Percentiles rank a stretch among this genome's conserved stretches.
These are phyloP conservation scores for Oscheius sp. DNA, from an alignment of 2,888 invertebrate species.

Conservation along the genomic window DNA sequence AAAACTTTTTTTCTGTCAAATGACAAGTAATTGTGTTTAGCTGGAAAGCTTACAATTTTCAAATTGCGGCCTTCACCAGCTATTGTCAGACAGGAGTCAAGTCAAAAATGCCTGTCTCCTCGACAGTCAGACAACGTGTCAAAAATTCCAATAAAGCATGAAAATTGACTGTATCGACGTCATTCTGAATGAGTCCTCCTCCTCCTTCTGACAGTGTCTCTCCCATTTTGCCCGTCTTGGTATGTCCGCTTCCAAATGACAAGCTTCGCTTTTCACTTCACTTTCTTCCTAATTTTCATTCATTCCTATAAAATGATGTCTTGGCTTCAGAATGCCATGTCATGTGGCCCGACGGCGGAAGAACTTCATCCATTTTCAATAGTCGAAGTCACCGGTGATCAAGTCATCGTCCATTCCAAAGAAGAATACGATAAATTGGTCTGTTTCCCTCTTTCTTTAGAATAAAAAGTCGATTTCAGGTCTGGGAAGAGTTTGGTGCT, in stretches of 20 bases:
- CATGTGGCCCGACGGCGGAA: neutral
- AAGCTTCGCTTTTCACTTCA: neutral
- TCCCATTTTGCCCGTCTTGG: neutral
- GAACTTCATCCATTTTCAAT: neutral
- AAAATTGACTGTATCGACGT: too few relatives aligned
- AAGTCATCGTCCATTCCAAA: neutral
- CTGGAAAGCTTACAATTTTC: too few relatives aligned
- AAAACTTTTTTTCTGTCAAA: too few relatives aligned
- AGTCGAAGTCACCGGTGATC: neutral
- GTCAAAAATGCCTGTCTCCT: too few relatives aligned
- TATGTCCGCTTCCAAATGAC: too few relatives aligned
- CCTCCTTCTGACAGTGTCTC: neutral
- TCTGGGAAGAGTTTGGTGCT: neutral
- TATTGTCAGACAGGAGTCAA: too few relatives aligned
- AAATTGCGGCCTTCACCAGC: too few relatives aligned
- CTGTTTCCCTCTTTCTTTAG: neutral
- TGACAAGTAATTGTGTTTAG: neutral
- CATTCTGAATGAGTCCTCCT: neutral
- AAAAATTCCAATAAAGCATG: too few relatives aligned
- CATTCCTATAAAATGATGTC: neutral
- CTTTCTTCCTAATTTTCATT: neutral
- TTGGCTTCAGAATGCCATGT: neutral
- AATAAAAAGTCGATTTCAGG: neutral
- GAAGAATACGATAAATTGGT: constrained; percentile 2
- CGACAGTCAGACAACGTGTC: too few relatives aligned